These are phyloP conservation scores for Perca flavescens DNA, from an alignment of 2,113 vertebrate genomes.

Conservation along the genomic window DNA sequence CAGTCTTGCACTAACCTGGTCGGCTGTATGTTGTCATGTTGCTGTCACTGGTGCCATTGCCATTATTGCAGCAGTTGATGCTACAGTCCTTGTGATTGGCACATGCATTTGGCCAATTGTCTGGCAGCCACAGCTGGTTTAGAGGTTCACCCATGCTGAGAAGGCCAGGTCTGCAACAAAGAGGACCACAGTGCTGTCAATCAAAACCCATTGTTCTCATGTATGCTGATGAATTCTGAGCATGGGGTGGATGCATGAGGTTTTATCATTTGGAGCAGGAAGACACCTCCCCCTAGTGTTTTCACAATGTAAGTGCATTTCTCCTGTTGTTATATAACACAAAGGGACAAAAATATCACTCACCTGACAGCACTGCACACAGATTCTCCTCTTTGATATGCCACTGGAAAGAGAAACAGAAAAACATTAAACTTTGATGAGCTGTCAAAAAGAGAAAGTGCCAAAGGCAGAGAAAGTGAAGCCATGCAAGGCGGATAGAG, in stretches of 20 bases:
- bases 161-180: conserved; percentile 89
- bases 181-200: conserved; percentile 57
- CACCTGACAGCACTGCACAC: conserved; percentile 94
- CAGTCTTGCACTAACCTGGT: conserved; percentile 87
- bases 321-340: conserved; percentile 37
- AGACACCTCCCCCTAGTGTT: conserved; percentile 76
- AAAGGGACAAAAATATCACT: conserved; percentile 65
- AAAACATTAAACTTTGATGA: conserved; percentile 60
- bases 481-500: conserved; percentile 33
- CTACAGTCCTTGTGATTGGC: conserved; percentile 94
- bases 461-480: conserved; percentile 40
- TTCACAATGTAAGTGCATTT: conserved; percentile 7
- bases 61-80: conserved; percentile 94
- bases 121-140: conserved; percentile 92
- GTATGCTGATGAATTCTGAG: background rate
- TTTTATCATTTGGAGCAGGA: conserved; percentile 10
- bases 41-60: conserved; percentile 93
- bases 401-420: conserved; percentile 84
- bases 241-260: background rate
- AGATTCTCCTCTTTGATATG: conserved; percentile 95
- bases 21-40: conserved; percentile 96
- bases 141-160: conserved; percentile 92
- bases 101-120: conserved; percentile 95
- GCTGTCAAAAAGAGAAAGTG: conserved; percentile 62
- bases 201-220: conserved; percentile 53